Conservation (phyloP, 2,888 invertebrate species). For the Cosmopolites sordidus region DNA sequence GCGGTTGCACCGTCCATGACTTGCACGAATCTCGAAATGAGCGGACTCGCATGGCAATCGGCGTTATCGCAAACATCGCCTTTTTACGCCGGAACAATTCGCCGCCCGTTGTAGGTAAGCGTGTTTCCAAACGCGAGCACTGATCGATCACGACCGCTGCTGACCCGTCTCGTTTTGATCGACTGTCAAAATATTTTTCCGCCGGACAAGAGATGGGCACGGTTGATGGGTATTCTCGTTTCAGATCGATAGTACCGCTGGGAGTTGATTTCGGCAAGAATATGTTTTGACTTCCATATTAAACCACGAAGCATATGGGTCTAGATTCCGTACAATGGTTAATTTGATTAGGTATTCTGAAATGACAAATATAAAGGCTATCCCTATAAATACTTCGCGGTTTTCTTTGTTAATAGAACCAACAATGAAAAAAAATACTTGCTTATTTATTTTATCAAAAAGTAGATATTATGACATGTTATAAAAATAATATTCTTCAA, state of each 20-base stretch:
- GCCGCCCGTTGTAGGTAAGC: neutral
- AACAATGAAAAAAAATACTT: no score
- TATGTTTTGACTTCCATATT: neutral
- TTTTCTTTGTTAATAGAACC: no score
- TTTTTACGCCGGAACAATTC: constrained; percentile 17
- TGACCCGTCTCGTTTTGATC: no score
- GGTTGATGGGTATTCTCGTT: no score
- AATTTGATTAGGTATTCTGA: no score
- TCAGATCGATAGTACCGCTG: neutral
- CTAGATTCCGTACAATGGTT: no score
- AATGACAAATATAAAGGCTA: no score
- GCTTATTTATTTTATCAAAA: no score
- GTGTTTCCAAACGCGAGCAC: neutral
- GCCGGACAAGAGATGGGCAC: neutral
- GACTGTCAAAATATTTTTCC: neutral
- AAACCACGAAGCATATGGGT: no score
- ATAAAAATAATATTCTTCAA: no score
- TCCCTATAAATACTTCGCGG: no score
- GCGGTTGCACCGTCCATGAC: constrained; percentile 28
- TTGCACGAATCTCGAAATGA: constrained; percentile 24
- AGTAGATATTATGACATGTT: no score
- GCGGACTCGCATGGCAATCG: constrained; percentile 25
- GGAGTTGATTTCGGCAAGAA: neutral
- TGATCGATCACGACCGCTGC: neutral
- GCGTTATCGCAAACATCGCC: constrained; percentile 26